Percentiles rank a stretch among this genome's conserved stretches.
These are phyloP conservation scores for Tiliqua scincoides DNA, from an alignment of 2,113 vertebrate species.

Conservation along the genomic window DNA sequence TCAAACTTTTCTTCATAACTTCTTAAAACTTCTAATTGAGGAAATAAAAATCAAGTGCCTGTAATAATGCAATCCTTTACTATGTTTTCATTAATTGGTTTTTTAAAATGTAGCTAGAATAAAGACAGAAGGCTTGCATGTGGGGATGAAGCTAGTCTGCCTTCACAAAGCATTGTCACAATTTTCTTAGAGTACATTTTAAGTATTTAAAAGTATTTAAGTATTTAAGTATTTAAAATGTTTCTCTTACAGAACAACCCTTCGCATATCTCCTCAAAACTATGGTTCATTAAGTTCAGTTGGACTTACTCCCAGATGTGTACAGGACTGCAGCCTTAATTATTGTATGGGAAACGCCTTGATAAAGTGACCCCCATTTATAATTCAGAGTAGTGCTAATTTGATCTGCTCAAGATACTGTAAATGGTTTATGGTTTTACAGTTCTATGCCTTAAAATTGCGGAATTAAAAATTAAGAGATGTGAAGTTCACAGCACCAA, in stretches of 20 bases:
- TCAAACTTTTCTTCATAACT: background rate
- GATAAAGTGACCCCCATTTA: background rate
- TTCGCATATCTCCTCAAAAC: too few species aligned
- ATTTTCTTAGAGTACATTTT: background rate
- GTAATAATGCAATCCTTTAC: background rate
- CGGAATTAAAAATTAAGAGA: slow-evolving; percentile 44
- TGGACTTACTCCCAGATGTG: too few species aligned
- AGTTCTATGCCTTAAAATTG: background rate
- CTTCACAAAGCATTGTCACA: background rate
- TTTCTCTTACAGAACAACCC: too few species aligned
- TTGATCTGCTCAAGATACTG: background rate
- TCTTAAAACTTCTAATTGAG: background rate
- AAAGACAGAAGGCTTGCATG: background rate
- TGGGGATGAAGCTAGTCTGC: background rate
- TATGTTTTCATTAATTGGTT: background rate
- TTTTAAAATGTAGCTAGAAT: background rate
- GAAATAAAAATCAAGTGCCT: background rate
- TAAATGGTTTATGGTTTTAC: background rate
- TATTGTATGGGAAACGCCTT: background rate
- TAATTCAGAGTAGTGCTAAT: background rate
- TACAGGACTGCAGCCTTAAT: too few species aligned
- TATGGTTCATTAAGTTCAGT: too few species aligned
- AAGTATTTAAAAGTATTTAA: background rate
- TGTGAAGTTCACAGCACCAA: slow-evolving; percentile 59
- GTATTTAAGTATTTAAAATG: background rate